Evolutionary conservation across 37 sponge, comb jelly and placozoan genomes (phyloP).

Genomic region (Aphrocallistes beatrix): DNA sequence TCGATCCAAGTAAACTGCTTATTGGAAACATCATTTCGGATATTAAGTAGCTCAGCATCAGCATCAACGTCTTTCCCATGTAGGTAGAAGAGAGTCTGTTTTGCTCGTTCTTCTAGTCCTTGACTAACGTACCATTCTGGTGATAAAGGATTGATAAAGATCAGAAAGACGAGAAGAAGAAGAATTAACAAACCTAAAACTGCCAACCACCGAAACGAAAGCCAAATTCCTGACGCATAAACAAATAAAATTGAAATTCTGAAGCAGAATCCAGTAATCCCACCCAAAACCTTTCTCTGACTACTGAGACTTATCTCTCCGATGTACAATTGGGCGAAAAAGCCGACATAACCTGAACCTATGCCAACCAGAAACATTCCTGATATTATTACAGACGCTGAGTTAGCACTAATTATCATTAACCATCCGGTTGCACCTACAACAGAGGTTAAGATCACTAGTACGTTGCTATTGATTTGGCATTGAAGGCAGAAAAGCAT

Average conservation of each 20-base stretch:
- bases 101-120: not conserved
- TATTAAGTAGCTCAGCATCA: not conserved
- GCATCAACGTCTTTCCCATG: not conserved
- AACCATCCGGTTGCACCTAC: not conserved
- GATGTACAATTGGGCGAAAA: not conserved
- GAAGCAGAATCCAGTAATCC: not conserved
- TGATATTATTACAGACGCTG: not conserved
- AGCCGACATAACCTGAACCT: not conserved
- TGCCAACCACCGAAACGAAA: not conserved
- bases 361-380: not conserved
- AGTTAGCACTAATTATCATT: not conserved
- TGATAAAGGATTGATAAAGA: not conserved
- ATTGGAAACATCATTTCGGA: not conserved
- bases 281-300: not conserved
- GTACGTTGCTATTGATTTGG: not conserved
- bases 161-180: not conserved
- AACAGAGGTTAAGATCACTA: not conserved
- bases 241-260: not conserved
- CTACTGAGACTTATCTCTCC: not conserved
- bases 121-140: not conserved
- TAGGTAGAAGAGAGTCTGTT: not conserved
- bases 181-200: not conserved
- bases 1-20: not conserved
- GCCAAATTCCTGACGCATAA: not conserved
- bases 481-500: not conserved